These are phyloP conservation scores for Mythimna impura DNA, from an alignment of 2,888 invertebrate species.

Conservation along the genomic window DNA sequence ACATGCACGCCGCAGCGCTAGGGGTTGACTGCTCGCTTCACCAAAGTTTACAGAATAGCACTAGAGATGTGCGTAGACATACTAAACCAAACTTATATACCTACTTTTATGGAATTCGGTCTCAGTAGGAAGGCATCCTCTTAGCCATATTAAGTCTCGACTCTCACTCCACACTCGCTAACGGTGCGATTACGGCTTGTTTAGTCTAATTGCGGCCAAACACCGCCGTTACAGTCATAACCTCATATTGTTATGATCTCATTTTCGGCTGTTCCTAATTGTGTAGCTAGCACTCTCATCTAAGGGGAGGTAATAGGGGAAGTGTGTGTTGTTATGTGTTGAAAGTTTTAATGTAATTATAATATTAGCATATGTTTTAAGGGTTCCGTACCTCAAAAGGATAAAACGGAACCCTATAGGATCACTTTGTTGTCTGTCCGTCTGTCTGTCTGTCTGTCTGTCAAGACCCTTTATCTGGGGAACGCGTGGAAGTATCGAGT, in stretches of 20 bases:
- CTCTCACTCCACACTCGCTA: conserved; percentile 30
- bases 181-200: conserved; percentile 46
- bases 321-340: conserved; percentile 28
- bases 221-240: conserved; percentile 28
- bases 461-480: too few relatives aligned
- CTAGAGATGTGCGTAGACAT: too few relatives aligned
- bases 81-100: too few relatives aligned
- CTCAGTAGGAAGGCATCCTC: not conserved
- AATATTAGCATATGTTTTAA: not conserved
- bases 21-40: too few relatives aligned
- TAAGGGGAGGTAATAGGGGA: conserved; percentile 8
- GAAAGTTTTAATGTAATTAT: conserved; percentile 30
- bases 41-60: too few relatives aligned
- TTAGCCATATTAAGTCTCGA: not conserved
- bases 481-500: too few relatives aligned
- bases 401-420: too few relatives aligned
- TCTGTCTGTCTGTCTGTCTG: too few relatives aligned
- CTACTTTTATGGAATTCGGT: not conserved
- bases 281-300: conserved; percentile 18
- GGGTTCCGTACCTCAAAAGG: too few relatives aligned
- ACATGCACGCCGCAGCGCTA: too few relatives aligned
- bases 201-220: conserved; percentile 52
- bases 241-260: conserved; percentile 52
- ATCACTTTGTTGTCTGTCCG: too few relatives aligned
- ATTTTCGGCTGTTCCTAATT: conserved; percentile 48